Evolutionary conservation across 2,888 invertebrate genomes (phyloP), one percentile per base, ranked within the genome.

Genomic region (Clistopyga incitator): DNA sequence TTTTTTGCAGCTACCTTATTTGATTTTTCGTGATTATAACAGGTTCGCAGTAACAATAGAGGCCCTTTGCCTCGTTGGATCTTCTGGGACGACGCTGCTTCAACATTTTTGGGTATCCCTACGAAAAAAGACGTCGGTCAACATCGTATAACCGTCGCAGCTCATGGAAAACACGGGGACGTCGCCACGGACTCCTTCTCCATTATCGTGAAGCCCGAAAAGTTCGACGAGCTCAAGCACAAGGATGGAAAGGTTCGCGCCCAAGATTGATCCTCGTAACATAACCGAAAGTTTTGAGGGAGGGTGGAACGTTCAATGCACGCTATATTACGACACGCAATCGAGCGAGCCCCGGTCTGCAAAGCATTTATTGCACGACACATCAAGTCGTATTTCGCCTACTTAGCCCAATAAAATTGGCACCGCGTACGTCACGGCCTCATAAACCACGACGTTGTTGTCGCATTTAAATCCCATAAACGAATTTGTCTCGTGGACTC

Each of bases 61-160:
- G 92, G 93, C 74, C 88, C 92, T 0, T 90, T 95, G 86, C 96
- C 97, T 0, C 93, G 93, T 85, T 97, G 97, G 97, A 93, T 97
- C 88, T 94, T 95, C 85, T 97, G 97, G 93, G 96, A 97, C 92
- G 94, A 95, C 76, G 94, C 94, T 75, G 95, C 95, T 85, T 95
- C 96, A n/a, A 94, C 96, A 78, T 95, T 98, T 90, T 95, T 96
- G 92, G 97, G 97, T 20, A 95, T 97, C 76, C 97, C 98, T 0
- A 94, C 95, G 86, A 93, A 94, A 74, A 94, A 95, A 81, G 96
- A 97, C 91, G 92, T 96, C 13, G 97, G 97, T 71, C 94, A 95
- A 68, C 94, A 96, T 90, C 95, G 95, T 85, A 94, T 96, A 88
- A 95, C 94, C 23, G 94, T 96, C 79, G 95, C 94, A 81, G 95